Evolutionary conservation across 1,140 invertebrate genomes (phyloP).

Genomic region (Lepidurus apus): DNA sequence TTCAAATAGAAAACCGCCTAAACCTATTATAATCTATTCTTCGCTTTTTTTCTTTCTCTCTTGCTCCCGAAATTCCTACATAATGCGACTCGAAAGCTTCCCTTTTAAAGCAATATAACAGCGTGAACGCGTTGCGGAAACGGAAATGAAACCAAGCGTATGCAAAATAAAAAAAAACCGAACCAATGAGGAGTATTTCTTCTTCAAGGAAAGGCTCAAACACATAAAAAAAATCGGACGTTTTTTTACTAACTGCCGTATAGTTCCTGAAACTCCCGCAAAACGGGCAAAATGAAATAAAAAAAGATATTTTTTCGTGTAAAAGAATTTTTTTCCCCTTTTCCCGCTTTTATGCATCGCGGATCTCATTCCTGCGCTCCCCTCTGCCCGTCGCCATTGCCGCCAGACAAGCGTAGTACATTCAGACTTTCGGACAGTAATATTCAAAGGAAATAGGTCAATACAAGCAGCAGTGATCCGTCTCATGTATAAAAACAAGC

Average conservation of each 20-base stretch:
- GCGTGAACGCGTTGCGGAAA: background rate
- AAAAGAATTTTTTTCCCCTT: no score
- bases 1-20: no score
- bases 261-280: no score
- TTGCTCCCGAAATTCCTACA: background rate
- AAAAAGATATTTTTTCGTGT: no score
- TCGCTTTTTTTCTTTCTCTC: no score
- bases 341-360: no score
- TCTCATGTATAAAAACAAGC: background rate
- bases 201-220: background rate
- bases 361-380: no score
- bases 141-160: background rate
- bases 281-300: no score
- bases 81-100: background rate
- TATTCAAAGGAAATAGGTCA: background rate
- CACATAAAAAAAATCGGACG: background rate
- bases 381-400: no score
- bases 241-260: no score
- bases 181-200: background rate
- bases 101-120: background rate
- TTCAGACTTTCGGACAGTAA: background rate
- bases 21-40: no score
- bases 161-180: background rate
- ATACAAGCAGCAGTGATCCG: background rate
- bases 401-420: background rate